These are phyloP conservation scores for Oligia latruncula DNA, from an alignment of 2,888 invertebrate genomes.

Conservation along the genomic window DNA sequence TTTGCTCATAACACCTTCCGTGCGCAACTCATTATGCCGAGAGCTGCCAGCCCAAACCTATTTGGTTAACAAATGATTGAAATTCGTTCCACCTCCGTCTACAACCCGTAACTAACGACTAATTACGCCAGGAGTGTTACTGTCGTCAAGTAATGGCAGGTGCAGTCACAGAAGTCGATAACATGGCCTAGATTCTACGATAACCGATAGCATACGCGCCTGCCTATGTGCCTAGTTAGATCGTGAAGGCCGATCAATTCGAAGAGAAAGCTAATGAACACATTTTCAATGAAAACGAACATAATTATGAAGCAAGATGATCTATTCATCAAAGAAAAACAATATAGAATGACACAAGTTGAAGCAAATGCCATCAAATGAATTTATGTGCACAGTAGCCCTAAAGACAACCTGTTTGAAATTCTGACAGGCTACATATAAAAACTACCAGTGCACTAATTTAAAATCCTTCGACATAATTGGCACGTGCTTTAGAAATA, in stretches of 20 bases:
- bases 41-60: conserved; percentile 43
- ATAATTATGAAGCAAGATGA: conserved; percentile 1
- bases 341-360: conserved; percentile 1
- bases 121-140: conserved; percentile 59
- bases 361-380: conserved; percentile 25
- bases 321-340: conserved; percentile 17
- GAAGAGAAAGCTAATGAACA: conserved; percentile 20
- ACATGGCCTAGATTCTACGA: conserved; percentile 77
- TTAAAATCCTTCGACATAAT: conserved; percentile 49
- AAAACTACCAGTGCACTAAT: conserved; percentile 49
- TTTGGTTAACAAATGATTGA: conserved; percentile 68
- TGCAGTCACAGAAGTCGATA: conserved; percentile 71
- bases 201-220: conserved; percentile 52
- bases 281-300: conserved; percentile 10
- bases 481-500: conserved; percentile 54
- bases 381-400: conserved; percentile 47
- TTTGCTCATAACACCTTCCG: conserved; percentile 31
- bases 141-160: conserved; percentile 64
- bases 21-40: conserved; percentile 33
- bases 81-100: conserved; percentile 64
- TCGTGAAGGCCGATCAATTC: conserved; percentile 49
- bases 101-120: conserved; percentile 65
- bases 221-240: conserved; percentile 30
- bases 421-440: conserved; percentile 41
- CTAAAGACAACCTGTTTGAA: conserved; percentile 40